Evolutionary conservation across 1,140 invertebrate species (phyloP).

Genomic region (Panagrolaimus sp.): DNA sequence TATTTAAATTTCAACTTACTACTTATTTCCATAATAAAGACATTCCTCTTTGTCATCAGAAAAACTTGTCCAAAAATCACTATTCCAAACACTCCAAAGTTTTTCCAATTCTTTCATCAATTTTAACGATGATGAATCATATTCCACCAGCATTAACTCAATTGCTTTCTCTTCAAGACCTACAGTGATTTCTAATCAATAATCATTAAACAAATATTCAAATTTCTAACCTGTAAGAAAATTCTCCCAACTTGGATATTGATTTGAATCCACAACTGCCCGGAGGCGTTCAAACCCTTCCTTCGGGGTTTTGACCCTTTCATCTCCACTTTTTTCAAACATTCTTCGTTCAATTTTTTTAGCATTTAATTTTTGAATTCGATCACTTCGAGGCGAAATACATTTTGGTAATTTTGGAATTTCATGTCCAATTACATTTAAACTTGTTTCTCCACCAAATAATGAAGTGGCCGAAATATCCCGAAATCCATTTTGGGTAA

Average conservation of each 20-base stretch:
- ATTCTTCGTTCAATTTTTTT: background rate
- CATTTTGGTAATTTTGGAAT: background rate
- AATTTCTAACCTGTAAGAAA: background rate
- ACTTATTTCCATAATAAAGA: background rate
- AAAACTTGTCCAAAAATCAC: background rate
- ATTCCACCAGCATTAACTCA: conserved; percentile 36
- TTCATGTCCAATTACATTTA: background rate
- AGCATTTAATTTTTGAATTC: background rate
- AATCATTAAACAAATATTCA: too few species aligned
- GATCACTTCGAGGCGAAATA: background rate
- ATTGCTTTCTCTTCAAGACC: conserved; percentile 28
- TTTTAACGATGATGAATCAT: conserved; percentile 24
- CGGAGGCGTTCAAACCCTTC: conserved; percentile 6
- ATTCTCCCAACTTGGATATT: background rate
- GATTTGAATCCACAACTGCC: background rate
- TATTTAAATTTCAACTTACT: too few species aligned
- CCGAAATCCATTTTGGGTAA: too few species aligned
- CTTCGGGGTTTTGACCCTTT: background rate
- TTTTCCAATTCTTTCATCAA: conserved; percentile 39
- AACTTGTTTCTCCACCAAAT: background rate
- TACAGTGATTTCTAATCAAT: too few species aligned
- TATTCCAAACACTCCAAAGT: conserved; percentile 35
- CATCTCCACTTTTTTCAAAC: conserved; percentile 13
- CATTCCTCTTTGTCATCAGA: background rate
- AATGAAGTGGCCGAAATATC: too few species aligned